Percentiles rank a stretch among this genome's conserved stretches.
Evolutionary conservation across 1,140 invertebrate genomes (phyloP).

Genomic region (Mactra quadrangularis): DNA sequence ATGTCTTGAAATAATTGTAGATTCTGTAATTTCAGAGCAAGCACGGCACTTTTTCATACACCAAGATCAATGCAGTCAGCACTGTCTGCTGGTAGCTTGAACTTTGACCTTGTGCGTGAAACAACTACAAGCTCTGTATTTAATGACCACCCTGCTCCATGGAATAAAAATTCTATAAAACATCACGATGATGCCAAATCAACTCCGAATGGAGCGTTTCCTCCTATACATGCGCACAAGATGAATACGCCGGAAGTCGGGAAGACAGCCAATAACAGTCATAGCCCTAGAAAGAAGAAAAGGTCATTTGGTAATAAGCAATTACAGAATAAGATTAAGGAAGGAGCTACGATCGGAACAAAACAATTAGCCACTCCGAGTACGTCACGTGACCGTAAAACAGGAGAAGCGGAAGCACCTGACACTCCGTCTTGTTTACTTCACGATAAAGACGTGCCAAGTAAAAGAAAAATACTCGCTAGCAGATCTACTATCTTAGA

Average conservation of each 20-base stretch:
- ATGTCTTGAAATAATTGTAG: not conserved
- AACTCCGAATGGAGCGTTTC: not conserved
- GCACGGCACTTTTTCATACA: not conserved
- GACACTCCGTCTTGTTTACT: not conserved
- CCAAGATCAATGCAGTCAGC: not conserved
- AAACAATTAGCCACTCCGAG: not conserved
- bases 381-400: too few relatives aligned
- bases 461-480: not conserved
- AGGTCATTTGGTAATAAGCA: not conserved
- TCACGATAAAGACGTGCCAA: not conserved
- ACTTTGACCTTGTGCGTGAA: slow-evolving; percentile 6
- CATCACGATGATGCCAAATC: not conserved
- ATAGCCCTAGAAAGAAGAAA: slow-evolving; percentile 8
- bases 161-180: not conserved
- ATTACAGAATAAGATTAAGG: not conserved
- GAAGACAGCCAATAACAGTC: not conserved
- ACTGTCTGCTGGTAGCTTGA: not conserved
- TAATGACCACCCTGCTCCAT: slow-evolving; percentile 22
- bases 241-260: not conserved
- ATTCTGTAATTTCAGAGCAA: not conserved
- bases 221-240: slow-evolving; percentile 3
- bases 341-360: not conserved
- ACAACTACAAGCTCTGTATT: slow-evolving; percentile 1
- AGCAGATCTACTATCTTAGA: not conserved
- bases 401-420: not conserved